Evolutionary conservation across 2,797 vertebrate species (phyloP), one percentile per base, ranked within the genome.

Genomic region (Gephyroberyx darwinii): DNA sequence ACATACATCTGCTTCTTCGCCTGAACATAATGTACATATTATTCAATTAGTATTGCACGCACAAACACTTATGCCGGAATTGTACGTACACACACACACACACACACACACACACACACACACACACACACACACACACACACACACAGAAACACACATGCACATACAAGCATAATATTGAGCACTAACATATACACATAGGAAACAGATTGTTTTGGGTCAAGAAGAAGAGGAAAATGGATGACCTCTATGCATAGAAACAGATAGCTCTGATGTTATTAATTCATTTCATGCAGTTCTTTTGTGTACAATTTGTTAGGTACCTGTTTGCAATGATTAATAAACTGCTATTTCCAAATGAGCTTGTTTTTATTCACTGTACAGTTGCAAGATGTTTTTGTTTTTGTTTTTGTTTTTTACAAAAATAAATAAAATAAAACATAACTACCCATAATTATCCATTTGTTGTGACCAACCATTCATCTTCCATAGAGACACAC

Each of bases 1-100:
- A 85, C 77, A 10, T 96, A 95, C 78, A 81, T 94, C 84, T 94
- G 93, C 89, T 93, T 91, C 82, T 93, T 93, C 71, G 93, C 93
- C 95, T 95, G 86, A 72, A 88, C 84, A 84, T 77, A 85, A 91
- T 77, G 71, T 45, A 84, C 71, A 82, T 61, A 90, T 88, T 82
- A 89, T 77, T 75, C 79, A 80, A 90, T 90, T 86, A 89, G 85
- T 45, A 39, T 19, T 59, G 84, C 81, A 83, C n/a, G 16, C 26
- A 84, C 63, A 85, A 84, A 75, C 76, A 68, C 48, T 31, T 64
- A 77, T 55, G 71, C 54, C 45, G 26, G 61, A 9, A 81, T 26
- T 1, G 26, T 26, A 26, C 26, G 26, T 26, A 26, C 26, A 26
- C 26, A 26, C 26, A 26, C 26, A 26, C 26, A 26, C 26, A 26